phyloP scores from a whole-genome alignment of 2,888 invertebrate genomes.

The Lasioglossum calceatum region DNA sequence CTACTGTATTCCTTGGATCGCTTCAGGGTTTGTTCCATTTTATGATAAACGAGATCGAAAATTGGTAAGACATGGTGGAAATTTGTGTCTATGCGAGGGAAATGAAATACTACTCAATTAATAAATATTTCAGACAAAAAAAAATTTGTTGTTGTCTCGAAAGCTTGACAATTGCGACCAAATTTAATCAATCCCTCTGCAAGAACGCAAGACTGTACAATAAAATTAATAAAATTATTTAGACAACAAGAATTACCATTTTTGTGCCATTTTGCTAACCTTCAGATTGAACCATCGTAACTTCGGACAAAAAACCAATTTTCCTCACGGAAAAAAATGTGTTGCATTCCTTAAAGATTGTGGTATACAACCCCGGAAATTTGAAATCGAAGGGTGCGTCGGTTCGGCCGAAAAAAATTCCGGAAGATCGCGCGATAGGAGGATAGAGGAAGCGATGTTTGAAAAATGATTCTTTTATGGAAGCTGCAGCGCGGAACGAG shows the following conservation, averaged over 20 bases:
- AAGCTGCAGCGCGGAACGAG: conserved; percentile 7
- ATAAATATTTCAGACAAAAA: neutral
- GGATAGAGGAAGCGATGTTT: neutral
- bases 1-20: too few relatives aligned
- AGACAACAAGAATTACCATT: too few relatives aligned
- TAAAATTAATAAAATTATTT: too few relatives aligned
- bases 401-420: neutral
- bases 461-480: conserved; percentile 1
- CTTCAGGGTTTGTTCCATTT: neutral
- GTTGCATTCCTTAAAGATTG: neutral
- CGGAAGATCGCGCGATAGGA: neutral
- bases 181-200: too few relatives aligned
- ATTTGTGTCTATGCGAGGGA: neutral
- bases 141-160: too few relatives aligned
- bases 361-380: neutral
- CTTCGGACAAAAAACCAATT: neutral
- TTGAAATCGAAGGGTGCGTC: neutral
- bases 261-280: too few relatives aligned
- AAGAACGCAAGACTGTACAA: too few relatives aligned
- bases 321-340: neutral
- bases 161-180: too few relatives aligned
- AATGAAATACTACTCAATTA: neutral
- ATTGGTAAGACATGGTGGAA: neutral
- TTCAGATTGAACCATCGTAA: neutral
- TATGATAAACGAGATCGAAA: neutral